Evolutionary conservation across 1,140 invertebrate genomes (phyloP), one percentile per base, ranked within the genome.

Genomic region (Eubasilissa regina): DNA sequence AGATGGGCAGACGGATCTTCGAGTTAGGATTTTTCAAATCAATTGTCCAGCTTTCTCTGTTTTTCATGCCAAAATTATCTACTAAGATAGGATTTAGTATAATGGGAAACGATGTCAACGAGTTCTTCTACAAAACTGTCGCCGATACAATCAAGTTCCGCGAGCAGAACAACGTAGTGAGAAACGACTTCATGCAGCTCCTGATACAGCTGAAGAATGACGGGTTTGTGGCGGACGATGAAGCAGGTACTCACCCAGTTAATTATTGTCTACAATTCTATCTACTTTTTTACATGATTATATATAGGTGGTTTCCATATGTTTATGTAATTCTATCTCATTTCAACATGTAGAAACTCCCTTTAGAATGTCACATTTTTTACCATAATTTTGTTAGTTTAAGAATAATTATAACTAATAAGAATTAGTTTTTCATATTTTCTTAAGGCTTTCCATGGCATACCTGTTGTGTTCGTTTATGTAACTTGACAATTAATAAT

Each of bases 181-280:
- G 87, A 0, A 86, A 89, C 72, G 88, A 90, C 80, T 89, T 89
- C 51, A 80, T 89, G 15, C 85, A 89, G 70, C 79, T 86, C 17
- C 48, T 90, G 8, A 86, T 89, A 8, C 81, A 89, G 60, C 70
- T 87, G 76, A 84, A 84, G 80, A 85, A 89, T 83, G 91, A 88
- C 75, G 90, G 85, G 25, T 77, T 84, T 68, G 66, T 83, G 8
- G 73, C 70, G 1, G 70, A 74, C 15, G 70, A 74, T 11, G 70
- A 74, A 1, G 25, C 70, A 74, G 70, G 70, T 74, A 74, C 11
- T 10, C 17, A 3, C 53, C 17, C 7, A 17, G 17, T 13, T 51
- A 48, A 8, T 8, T 48, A 12, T 12, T 8, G 7, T 48, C 12
- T 48, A 48, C 47, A 8, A 8, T 48, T 48, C 12, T 48, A 48